A percentile compares a stretch with the other conserved stretches of the same genome.
Evolutionary conservation across 2,888 invertebrate species (phyloP).

Genomic region (Oxycera nigricornis): DNA sequence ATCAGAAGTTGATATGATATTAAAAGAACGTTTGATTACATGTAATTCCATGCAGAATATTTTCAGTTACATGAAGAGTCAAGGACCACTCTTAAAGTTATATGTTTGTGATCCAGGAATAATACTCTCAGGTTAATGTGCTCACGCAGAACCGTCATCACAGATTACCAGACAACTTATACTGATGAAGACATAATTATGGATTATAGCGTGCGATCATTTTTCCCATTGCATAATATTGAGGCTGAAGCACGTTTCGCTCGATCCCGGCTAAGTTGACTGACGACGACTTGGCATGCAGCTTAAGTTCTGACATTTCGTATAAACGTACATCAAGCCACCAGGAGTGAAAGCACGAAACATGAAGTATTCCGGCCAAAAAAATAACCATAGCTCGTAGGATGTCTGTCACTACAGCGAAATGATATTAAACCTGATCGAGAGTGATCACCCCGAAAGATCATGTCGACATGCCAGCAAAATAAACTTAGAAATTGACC

Average conservation of each 20-base stretch:
- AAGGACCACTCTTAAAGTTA: too few relatives aligned
- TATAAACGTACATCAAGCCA: conserved; percentile 32
- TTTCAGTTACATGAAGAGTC: too few relatives aligned
- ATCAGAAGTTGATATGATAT: too few relatives aligned
- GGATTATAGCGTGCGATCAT: neutral
- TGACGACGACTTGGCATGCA: conserved; percentile 16
- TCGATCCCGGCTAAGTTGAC: neutral
- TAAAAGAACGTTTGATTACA: too few relatives aligned
- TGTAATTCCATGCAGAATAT: too few relatives aligned
- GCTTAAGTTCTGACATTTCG: conserved; percentile 25
- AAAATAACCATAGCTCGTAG: conserved; percentile 28
- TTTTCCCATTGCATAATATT: conserved; percentile 19
- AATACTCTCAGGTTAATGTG: too few relatives aligned
- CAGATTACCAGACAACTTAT: neutral
- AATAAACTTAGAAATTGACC: conserved; percentile 41
- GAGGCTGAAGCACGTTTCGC: conserved; percentile 13
- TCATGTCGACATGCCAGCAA: conserved; percentile 46
- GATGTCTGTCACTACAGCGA: conserved; percentile 35
- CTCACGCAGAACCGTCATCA: neutral
- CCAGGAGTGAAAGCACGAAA: conserved; percentile 36
- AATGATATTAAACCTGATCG: conserved; percentile 39
- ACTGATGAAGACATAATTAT: conserved; percentile 33
- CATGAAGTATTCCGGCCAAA: conserved; percentile 35
- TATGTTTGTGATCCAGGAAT: too few relatives aligned
- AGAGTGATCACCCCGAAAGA: conserved; percentile 38